Evolutionary conservation across 2,113 vertebrate genomes (phyloP), one percentile per base, ranked within the genome.

Genomic region (Struthio camelus): DNA sequence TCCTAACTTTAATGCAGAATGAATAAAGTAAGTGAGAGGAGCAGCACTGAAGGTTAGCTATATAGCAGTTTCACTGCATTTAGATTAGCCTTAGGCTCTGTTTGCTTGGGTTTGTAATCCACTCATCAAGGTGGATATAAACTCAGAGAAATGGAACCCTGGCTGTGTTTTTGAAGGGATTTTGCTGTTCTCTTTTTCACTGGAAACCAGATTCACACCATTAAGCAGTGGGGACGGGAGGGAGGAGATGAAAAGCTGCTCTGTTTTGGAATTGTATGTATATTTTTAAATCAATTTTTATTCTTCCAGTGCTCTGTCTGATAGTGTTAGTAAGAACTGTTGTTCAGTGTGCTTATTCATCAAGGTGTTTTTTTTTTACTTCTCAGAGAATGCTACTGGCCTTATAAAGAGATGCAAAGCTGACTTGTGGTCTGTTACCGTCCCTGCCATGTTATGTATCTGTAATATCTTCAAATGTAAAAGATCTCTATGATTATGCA

Each of bases 11-110:
- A 62, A 79, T 96, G 51, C 59, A 96, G 88, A 75, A 79, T 81
- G 78, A 79, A 72, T 96, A 87, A 62, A 62, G 87, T 28, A n/a
- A 79, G 78, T 61, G 91, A 96, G 91, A 97, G 73, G 30, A 95
- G 5, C 4, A 30, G 59, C 36, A 73, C 50, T 5, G 77, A 25
- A 59, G 70, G 28, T 73, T 97, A 50, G 51, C 80, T 96, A 6
- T 71, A 73, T 53, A 86, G 71, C 79, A 87, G 56, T 66, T 91
- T 73, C 48, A 25, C 76, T 91, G 90, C 59, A 38, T 94, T 96
- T 94, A 70, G 61, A 82, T 95, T 77, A 93, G 76, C 85, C 87
- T 34, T 69, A 53, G 77, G 90, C 82, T 96, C n/a, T 36, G 44
- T 71, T 94, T 92, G 71, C 80, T 85, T 85, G 76, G 34, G n/a